Conservation (phyloP, 2,797 vertebrate genomes). For the Betta splendens region DNA sequence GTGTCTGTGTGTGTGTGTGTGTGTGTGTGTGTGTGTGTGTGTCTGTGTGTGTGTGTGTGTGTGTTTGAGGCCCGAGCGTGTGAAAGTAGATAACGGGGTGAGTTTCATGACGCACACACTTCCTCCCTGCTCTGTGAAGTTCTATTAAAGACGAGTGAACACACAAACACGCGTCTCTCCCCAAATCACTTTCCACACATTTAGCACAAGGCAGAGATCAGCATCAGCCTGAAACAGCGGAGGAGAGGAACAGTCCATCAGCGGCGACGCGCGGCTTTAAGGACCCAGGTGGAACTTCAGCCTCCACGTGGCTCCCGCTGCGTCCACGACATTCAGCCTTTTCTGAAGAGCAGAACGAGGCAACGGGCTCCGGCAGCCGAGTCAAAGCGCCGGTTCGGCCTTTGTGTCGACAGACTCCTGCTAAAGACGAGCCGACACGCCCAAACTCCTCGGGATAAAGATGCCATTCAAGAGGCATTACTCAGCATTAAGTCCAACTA, state of each 20-base stretch:
- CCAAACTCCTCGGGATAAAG: conserved; percentile 37
- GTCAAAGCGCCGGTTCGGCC: conserved; percentile 4
- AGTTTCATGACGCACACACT: conserved; percentile 79
- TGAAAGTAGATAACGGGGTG: conserved; percentile 78
- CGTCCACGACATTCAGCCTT: background rate
- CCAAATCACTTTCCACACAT: conserved; percentile 76
- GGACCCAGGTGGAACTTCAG: background rate
- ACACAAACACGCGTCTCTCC: conserved; percentile 76
- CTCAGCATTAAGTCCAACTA: conserved; percentile 23
- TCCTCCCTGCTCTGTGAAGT: conserved; percentile 82
- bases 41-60: conserved; percentile 44
- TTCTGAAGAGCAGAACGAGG: no score
- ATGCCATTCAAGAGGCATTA: conserved; percentile 37
- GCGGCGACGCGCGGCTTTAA: conserved; percentile 25
- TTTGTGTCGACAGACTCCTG: background rate
- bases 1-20: background rate
- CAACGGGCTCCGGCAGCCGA: background rate
- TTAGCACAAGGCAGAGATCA: conserved; percentile 56
- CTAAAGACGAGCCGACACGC: conserved; percentile 6
- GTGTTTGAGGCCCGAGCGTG: conserved; percentile 71
- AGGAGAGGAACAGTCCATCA: conserved; percentile 22
- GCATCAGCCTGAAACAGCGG: conserved; percentile 34
- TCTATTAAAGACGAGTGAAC: conserved; percentile 74
- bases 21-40: conserved; percentile 15
- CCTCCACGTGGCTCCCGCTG: no score